Evolutionary conservation across 2,797 vertebrate genomes (phyloP), one percentile per base, ranked within the genome.

Genomic region (Echiichthys vipera): DNA sequence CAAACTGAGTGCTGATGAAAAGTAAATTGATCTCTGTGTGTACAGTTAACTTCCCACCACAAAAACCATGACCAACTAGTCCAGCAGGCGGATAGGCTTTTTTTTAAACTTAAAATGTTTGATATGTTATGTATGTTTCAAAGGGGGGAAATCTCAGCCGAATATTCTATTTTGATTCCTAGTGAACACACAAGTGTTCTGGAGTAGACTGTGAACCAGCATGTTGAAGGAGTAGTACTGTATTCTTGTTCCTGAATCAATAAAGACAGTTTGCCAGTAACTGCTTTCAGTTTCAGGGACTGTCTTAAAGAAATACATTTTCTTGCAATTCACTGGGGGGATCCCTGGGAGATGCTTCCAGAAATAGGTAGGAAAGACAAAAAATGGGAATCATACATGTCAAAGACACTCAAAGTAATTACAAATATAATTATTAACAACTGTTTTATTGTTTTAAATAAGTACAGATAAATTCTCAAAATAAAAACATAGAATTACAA

Each of bases 11-110:
- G 25, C 47, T 58, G 66, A 61, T 59, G 12, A 53, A 74, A 77
- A 77, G 53, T 77, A 80, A 80, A 83, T 69, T 49, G 65, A 74
- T 82, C 61, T 64, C 47, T 24, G 47, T 77, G 47, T 77, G 56
- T 74, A 61, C 53, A 53, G 63, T 71, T 61, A 51, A 63, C 73
- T 34, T 65, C 32, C 20, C 50, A 71, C 54, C 34, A 4, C 47
- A 71, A 54, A n/a, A 29, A 68, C 68, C 59, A 14, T 70, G 57
- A 79, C 65, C 22, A 43, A 32, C 59, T 45, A 70, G n/a, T 77
- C 46, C 36, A 67, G 39, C 3, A 3, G 37, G 43, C 25, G 22
- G 46, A 27, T 18, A 18, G 18, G 2, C 14, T 47, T 67, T 57
- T 30, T 46, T 64, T 18, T n/a, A n/a, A 2, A 54, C 39, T 65